Evolutionary conservation across 1,140 invertebrate species (phyloP), one percentile per base, ranked within the genome.

Genomic region (Bombus turneri): DNA sequence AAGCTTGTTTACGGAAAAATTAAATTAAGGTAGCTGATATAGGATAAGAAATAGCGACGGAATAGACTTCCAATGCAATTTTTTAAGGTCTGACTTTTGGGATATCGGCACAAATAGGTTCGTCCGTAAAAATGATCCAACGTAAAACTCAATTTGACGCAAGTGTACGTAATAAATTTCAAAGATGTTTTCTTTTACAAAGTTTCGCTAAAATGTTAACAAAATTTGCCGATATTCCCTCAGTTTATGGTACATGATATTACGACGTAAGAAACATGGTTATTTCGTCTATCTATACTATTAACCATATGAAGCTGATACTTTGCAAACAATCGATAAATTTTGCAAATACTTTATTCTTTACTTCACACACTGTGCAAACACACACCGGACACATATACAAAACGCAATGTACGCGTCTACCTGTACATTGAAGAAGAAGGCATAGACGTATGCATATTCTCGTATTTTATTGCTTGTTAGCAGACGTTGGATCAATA

Each of bases 381-480:
- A 62, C 59, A n/a, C 59, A 62, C 59, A 62, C 4, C 59, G 59
- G 28, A 62, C 28, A 62, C 28, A 12, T 12, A 2, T 12, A n/a
- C 59, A 62, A 62, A 28, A 12, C 59, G 59, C 12, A n/a, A n/a
- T 12, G 57, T 28, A 59, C 57, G 57, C 57, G 2, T 25, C 25
- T 59, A 8, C 47, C 47, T 22, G 47, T 59, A 31, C 22, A 25
- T 39, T 0, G 25, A 71, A 25, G 25, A 66, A 34, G 59, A 34
- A 3, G 9, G n/a, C 64, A n/a, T 12, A 25, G 15, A 34, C 59
- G 18, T 34, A 28, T 28, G 18, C 4, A 43, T 8, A 13, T 34
- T 68, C 13, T 79, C 41, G 34, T 79, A 53, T 34, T 69, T 53
- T 68, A 53, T n/a, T 37, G 34, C 64, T 69, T 53, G 39, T 68